phyloP scores from a whole-genome alignment of 30 jellyfish, hydroid and myxozoan species.

The Chrysaora quinquecirrha region DNA sequence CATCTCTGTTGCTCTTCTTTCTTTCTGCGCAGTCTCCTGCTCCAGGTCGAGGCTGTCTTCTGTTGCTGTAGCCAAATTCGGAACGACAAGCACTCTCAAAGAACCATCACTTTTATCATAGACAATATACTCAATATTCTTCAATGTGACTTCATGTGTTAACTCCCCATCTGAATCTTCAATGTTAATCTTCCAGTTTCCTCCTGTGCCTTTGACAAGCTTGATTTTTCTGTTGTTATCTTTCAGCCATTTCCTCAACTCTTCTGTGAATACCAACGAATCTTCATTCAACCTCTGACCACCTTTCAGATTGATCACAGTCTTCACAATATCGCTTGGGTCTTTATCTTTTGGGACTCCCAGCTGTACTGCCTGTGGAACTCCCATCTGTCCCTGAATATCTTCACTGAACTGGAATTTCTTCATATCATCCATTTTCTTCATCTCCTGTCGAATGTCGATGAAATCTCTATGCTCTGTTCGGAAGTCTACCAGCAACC shows the following conservation, averaged over 20 bases:
- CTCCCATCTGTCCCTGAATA: neutral
- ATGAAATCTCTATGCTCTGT: neutral
- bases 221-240: neutral
- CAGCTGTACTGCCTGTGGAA: neutral
- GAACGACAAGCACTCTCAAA: neutral
- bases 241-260: neutral
- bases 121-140: constrained; percentile 2
- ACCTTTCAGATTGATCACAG: neutral
- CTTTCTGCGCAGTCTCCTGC: neutral
- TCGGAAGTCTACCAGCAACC: neutral
- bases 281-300: neutral
- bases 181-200: neutral
- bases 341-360: neutral
- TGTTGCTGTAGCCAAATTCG: neutral
- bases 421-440: neutral
- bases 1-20: neutral
- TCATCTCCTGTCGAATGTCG: neutral
- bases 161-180: neutral
- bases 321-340: neutral
- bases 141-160: neutral
- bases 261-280: neutral
- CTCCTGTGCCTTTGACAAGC: neutral
- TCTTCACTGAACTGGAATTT: neutral
- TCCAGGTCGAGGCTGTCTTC: neutral
- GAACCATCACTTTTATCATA: constrained; percentile 4